Conservation (phyloP, 2,113 vertebrate species). For the Malurus cyaneus region DNA sequence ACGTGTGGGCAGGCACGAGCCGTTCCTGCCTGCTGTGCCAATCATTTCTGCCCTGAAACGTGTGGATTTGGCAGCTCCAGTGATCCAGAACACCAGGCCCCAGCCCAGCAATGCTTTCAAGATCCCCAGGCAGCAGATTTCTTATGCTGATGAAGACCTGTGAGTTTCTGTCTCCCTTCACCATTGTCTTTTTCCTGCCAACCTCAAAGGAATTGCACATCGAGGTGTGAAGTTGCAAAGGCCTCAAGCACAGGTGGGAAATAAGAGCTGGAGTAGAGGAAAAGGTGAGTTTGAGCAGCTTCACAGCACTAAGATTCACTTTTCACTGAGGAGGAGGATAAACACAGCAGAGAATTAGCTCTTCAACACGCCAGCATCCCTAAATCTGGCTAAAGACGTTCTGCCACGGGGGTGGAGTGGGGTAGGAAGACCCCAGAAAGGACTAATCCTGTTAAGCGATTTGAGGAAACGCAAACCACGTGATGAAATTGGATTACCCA, state of each 20-base stretch:
- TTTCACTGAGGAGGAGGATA: neutral
- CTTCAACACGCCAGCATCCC: neutral
- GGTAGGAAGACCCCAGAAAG: neutral
- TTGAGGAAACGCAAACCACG: neutral
- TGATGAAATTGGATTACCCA: constrained; percentile 49
- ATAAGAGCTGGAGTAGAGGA: neutral
- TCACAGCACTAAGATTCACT: neutral
- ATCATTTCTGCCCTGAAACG: neutral
- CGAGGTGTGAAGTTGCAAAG: neutral
- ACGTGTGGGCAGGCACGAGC: neutral
- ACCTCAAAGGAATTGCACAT: neutral
- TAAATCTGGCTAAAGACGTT: constrained; percentile 31
- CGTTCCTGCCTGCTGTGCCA: neutral
- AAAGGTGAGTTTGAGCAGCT: neutral
- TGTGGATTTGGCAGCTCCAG: neutral
- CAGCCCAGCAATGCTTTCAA: neutral
- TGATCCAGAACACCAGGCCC: neutral
- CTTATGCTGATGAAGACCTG: neutral
- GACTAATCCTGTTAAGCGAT: constrained; percentile 33
- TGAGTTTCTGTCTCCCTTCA: neutral
- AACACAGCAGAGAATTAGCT: neutral
- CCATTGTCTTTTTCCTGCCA: neutral
- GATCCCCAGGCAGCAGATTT: neutral
- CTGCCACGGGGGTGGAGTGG: neutral
- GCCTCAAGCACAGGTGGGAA: neutral